A percentile compares a stretch with the other conserved stretches of the same genome.
phyloP scores from a whole-genome alignment of 2,797 vertebrate species.

The Gallinago nigripennis region DNA sequence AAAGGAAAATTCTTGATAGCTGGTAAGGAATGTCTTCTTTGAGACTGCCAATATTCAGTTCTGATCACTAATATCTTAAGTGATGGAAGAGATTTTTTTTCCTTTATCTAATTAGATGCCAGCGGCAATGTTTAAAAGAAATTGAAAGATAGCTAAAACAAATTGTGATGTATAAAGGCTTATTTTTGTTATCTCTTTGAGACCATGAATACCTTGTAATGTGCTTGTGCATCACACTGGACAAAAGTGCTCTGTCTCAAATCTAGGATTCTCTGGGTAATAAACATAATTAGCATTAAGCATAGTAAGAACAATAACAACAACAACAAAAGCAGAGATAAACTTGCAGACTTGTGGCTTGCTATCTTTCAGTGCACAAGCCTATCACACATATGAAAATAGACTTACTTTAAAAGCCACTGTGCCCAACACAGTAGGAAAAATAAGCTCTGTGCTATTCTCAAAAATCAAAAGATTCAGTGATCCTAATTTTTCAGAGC shows the following conservation, averaged over 20 bases:
- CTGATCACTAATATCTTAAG: conserved; percentile 20
- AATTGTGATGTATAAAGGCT: neutral
- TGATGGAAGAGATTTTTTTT: neutral
- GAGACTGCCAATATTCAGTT: conserved; percentile 13
- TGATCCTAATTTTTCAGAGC: neutral
- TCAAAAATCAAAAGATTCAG: neutral
- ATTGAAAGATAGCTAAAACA: neutral
- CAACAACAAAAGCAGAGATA: neutral
- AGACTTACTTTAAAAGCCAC: neutral
- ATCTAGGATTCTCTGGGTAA: neutral
- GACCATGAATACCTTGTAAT: neutral
- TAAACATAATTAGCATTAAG: neutral
- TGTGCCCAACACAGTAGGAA: neutral
- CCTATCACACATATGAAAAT: neutral
- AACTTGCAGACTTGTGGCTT: neutral
- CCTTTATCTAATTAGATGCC: conserved; percentile 33
- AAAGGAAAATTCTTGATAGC: conserved; percentile 44
- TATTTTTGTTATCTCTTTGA: neutral
- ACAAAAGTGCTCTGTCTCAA: neutral
- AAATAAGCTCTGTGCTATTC: neutral
- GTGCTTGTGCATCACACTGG: neutral
- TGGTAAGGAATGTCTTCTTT: conserved; percentile 32
- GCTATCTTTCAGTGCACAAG: neutral
- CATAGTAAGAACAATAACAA: neutral
- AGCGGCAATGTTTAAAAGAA: neutral